A percentile compares a stretch with the other conserved stretches of the same genome.
phyloP scores from a whole-genome alignment of 2,797 vertebrate genomes.

The Monodelphis domestica region DNA sequence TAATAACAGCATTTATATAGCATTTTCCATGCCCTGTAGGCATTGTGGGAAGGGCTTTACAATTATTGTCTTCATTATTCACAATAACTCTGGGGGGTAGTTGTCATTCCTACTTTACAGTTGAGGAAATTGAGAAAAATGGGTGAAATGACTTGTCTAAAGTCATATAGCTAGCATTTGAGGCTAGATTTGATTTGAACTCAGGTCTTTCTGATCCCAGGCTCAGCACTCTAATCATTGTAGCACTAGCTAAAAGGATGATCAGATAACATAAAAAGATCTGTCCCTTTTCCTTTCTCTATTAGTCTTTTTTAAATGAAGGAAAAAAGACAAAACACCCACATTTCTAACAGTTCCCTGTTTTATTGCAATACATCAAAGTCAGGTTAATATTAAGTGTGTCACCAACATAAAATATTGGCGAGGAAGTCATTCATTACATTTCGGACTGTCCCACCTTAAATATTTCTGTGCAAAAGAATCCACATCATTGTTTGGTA shows the following conservation, averaged over 20 bases:
- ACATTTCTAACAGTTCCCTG: slow-evolving; percentile 92
- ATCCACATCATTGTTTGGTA: slow-evolving; percentile 92
- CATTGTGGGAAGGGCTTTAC: neutral
- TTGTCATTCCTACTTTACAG: neutral
- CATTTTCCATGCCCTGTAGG: neutral
- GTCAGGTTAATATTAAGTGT: slow-evolving; percentile 95
- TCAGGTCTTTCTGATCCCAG: neutral
- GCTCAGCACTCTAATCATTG: neutral
- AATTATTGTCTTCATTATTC: neutral
- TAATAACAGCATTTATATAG: neutral
- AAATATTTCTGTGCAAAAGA: slow-evolving; percentile 98
- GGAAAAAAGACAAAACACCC: slow-evolving; percentile 75
- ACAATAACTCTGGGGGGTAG: neutral
- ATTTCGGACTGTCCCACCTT: slow-evolving; percentile 92
- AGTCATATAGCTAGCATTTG: neutral
- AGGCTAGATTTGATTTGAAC: neutral
- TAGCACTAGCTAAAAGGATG: neutral
- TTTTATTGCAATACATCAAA: slow-evolving; percentile 99
- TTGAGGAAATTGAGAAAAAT: neutral
- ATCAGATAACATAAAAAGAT: accelerated
- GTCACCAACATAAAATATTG: slow-evolving; percentile 92
- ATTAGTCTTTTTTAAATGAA: neutral
- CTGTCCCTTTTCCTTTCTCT: neutral
- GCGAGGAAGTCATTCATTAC: slow-evolving; percentile 91
- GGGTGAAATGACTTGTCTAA: neutral